phyloP scores from a whole-genome alignment of 2,888 invertebrate genomes.

The Zele albiditarsus region DNA sequence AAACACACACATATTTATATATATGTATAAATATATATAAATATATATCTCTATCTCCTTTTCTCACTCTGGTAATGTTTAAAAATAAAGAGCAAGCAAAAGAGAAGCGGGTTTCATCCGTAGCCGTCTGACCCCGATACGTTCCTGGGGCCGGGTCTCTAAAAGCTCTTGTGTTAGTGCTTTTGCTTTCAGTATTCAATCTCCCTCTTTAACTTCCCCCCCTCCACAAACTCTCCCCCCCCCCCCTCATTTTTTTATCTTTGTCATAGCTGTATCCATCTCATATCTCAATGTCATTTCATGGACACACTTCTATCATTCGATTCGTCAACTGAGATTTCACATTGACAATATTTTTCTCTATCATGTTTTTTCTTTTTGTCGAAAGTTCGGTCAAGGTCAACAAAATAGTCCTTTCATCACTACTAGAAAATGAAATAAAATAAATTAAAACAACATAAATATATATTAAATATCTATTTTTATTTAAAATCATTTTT shows the following conservation, averaged over 20 bases:
- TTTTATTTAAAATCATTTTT: slow-evolving; percentile 17
- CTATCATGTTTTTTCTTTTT: slow-evolving; percentile 6
- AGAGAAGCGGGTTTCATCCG: slow-evolving; percentile 15
- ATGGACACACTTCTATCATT: slow-evolving; percentile 41
- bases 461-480: slow-evolving; percentile 26
- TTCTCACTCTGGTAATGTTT: neutral
- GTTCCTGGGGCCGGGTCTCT: slow-evolving; percentile 38
- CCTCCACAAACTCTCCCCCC: neutral
- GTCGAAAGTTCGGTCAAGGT: slow-evolving; percentile 45
- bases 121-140: slow-evolving; percentile 34
- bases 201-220: neutral
- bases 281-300: neutral
- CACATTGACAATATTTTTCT: slow-evolving; percentile 14
- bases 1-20: neutral
- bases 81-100: slow-evolving; percentile 15
- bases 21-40: no score
- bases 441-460: neutral
- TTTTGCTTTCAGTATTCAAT: slow-evolving; percentile 11
- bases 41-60: neutral
- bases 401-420: slow-evolving; percentile 13
- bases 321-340: slow-evolving; percentile 34
- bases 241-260: neutral
- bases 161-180: slow-evolving; percentile 33
- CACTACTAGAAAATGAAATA: neutral
- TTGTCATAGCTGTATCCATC: neutral